These are phyloP conservation scores for Amphiduros pacificus DNA, from an alignment of 2,888 invertebrate species.

Conservation along the genomic window DNA sequence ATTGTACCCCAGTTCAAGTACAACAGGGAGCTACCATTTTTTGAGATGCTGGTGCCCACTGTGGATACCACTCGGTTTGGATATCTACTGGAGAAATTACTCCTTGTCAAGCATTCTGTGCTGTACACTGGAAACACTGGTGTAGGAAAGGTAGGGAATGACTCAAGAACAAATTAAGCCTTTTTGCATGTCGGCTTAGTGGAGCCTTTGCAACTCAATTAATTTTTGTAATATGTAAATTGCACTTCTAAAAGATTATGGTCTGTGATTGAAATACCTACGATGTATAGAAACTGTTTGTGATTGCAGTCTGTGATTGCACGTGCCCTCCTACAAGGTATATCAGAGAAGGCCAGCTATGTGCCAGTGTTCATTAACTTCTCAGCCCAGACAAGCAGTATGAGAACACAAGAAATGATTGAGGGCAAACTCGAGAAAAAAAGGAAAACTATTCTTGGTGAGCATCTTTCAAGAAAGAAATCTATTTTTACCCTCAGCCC, in stretches of 20 bases:
- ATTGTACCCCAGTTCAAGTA: constrained; percentile 77
- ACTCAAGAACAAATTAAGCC: background rate
- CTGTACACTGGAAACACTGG: constrained; percentile 90
- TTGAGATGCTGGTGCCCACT: constrained; percentile 87
- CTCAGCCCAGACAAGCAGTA: constrained; percentile 87
- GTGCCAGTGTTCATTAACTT: constrained; percentile 83
- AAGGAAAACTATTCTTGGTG: constrained; percentile 71
- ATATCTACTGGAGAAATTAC: constrained; percentile 75
- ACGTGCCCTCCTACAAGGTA: constrained; percentile 71
- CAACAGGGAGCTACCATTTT: constrained; percentile 74
- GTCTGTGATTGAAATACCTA: background rate
- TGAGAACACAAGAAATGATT: constrained; percentile 79
- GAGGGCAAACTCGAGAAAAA: constrained; percentile 83
- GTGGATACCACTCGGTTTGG: constrained; percentile 87
- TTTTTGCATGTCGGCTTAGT: too few species aligned
- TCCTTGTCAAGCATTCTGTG: constrained; percentile 75
- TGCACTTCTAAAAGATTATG: too few species aligned
- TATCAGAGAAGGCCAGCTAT: constrained; percentile 67
- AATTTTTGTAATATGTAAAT: too few species aligned
- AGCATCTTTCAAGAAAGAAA: too few species aligned
- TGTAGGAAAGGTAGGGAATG: constrained; percentile 71
- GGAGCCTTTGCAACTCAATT: too few species aligned
- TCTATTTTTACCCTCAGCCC: too few species aligned
- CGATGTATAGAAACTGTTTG: background rate
- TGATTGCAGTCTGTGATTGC: constrained; percentile 72